Evolutionary conservation across 2,888 invertebrate genomes (phyloP).

Genomic region (Helobdella robusta): DNA sequence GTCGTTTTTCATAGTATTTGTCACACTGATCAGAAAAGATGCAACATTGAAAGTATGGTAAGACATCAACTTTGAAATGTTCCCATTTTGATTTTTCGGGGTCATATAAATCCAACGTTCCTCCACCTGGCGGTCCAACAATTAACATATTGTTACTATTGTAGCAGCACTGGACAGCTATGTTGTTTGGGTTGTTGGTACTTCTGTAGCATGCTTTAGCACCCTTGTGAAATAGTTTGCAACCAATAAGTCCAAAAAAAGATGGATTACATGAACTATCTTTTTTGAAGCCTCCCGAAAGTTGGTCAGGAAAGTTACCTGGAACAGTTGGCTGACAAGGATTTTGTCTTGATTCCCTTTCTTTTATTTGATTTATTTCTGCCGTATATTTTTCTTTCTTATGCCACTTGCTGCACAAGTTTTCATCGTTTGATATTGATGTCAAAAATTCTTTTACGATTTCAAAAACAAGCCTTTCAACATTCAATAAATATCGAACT

Average conservation of each 20-base stretch:
- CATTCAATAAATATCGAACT: too few relatives aligned
- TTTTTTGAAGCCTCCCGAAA: slow-evolving; percentile 7
- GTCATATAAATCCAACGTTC: slow-evolving; percentile 15
- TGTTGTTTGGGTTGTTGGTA: not conserved
- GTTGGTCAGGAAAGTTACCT: not conserved
- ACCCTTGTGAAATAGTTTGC: slow-evolving; percentile 9
- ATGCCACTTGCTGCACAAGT: too few relatives aligned
- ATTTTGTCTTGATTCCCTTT: slow-evolving; percentile 8
- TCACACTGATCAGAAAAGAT: not conserved
- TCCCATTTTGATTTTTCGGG: not conserved
- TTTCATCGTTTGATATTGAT: too few relatives aligned
- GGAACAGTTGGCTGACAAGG: slow-evolving; percentile 21
- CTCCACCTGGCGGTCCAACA: slow-evolving; percentile 12
- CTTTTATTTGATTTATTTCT: slow-evolving; percentile 9
- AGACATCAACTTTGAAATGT: slow-evolving; percentile 15
- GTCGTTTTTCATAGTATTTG: slow-evolving; percentile 26
- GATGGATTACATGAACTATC: slow-evolving; percentile 14
- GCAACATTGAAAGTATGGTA: slow-evolving; percentile 13
- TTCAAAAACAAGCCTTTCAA: too few relatives aligned
- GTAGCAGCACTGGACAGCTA: slow-evolving; percentile 22
- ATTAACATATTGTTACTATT: slow-evolving; percentile 3
- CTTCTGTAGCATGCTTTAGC: slow-evolving; percentile 22
- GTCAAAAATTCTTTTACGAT: too few relatives aligned
- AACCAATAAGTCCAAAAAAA: not conserved
- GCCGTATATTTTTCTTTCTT: too few relatives aligned